Evolutionary conservation across 64 coral and sea anemone species (phyloP).

Genomic region (Stylophora pistillata): DNA sequence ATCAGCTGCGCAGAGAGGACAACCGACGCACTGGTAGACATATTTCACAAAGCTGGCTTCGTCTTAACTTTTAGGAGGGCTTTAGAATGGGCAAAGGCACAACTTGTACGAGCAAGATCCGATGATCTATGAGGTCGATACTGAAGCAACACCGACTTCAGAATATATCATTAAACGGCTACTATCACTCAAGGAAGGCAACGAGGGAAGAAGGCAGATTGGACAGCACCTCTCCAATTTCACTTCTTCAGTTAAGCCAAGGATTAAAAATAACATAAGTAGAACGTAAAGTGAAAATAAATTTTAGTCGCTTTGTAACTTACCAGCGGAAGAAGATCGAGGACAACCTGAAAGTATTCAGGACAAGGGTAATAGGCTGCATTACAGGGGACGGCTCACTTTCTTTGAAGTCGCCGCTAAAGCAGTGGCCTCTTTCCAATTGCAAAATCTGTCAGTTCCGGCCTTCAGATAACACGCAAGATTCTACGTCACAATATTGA

Average conservation of each 20-base stretch:
- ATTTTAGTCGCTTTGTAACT: background rate
- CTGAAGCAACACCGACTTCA: too few species aligned
- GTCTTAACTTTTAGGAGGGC: background rate
- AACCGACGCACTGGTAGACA: too few species aligned
- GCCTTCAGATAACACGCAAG: too few species aligned
- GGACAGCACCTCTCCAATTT: background rate
- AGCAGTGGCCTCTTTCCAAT: too few species aligned
- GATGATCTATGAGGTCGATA: background rate
- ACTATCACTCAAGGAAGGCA: too few species aligned
- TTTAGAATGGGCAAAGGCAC: background rate
- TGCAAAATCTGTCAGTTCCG: too few species aligned
- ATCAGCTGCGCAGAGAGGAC: too few species aligned
- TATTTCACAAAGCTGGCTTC: background rate
- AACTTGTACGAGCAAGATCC: background rate
- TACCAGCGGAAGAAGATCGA: background rate
- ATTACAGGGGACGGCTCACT: background rate
- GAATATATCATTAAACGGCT: too few species aligned
- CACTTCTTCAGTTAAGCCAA: background rate
- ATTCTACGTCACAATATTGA: too few species aligned
- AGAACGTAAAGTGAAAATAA: background rate
- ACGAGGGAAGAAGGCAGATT: background rate
- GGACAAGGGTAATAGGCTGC: background rate
- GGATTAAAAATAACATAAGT: too few species aligned
- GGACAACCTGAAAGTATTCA: too few species aligned
- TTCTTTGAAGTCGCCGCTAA: background rate